Evolutionary conservation across 2,113 vertebrate species (phyloP).

Genomic region (Myrmecophaga tridactyla): DNA sequence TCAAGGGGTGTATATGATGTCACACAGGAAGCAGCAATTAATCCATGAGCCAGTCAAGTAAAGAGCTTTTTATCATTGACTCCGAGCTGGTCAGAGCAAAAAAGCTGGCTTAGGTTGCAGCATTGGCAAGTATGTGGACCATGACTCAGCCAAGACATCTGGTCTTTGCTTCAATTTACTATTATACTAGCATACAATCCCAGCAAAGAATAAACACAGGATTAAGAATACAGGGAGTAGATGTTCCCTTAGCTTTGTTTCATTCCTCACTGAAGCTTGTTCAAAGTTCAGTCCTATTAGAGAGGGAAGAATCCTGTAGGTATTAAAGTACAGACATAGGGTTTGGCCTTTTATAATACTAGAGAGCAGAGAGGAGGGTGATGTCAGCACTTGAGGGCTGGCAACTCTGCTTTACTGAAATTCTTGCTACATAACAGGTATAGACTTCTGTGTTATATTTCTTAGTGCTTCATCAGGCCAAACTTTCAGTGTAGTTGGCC

Average conservation of each 20-base stretch:
- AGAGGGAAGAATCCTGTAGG: background rate
- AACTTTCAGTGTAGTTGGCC: background rate
- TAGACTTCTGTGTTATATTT: background rate
- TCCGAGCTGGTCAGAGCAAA: background rate
- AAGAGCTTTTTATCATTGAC: background rate
- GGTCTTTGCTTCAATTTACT: conserved; percentile 15
- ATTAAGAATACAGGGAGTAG: background rate
- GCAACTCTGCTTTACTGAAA: background rate
- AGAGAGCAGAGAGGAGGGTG: background rate
- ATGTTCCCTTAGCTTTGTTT: conserved; percentile 16
- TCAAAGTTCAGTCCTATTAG: background rate
- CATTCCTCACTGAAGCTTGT: background rate
- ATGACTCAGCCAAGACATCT: background rate
- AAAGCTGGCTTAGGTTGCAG: background rate
- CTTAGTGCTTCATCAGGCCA: background rate
- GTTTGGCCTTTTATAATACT: background rate
- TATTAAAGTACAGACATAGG: background rate
- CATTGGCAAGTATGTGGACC: background rate
- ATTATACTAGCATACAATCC: conserved; percentile 28
- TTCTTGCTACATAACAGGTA: background rate
- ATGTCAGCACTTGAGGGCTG: background rate
- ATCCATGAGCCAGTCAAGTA: background rate
- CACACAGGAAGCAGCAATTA: background rate
- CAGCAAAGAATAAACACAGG: conserved; percentile 36
- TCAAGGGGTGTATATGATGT: background rate